Base-by-base conservation (phyloP, 2,888 invertebrate species). In the Eurois occulta region DNA sequence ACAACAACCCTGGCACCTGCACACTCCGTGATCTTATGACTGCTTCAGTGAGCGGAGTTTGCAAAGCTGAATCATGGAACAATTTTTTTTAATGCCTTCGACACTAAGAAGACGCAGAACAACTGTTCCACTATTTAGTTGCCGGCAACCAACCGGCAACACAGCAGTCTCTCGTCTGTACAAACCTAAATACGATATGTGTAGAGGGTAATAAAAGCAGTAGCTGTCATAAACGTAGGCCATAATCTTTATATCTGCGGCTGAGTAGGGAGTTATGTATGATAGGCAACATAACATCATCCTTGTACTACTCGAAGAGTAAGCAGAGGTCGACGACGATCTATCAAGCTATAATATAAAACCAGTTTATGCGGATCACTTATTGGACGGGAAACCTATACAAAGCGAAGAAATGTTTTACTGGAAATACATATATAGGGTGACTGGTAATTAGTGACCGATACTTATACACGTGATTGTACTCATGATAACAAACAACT, bases 171-270 rank as follows among this genome's bases (percentile, higher is more conserved):
- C 80, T 38, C 21, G 41, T 70, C 55, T 48, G 55, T 21, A 35
- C 73, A 48, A 71, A 43, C 58, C 32, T 48, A 58, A 81, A 78
- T 48, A 64, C 60, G 41, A 75, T 72, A 58, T 35, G 35, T 67
- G 62, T 83, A 77, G 75, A 71, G 67, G 43, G 72, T 79, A 78
- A 85, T 85, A 87, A 86, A 86, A 85, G 71, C 80, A 78, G 81
- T 77, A 80, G 83, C 80, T 77, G 77, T 71, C 81, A 81, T 86
- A 86, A 83, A 84, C 72, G 77, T 65, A 38, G 72, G 72, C 79
- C 80, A 71, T 87, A 80, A 88, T 84, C 77, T 86, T 88, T 87
- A 80, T 80, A 83, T 84, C 75, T 79, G 10, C 60, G 60, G 83
- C 83, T 75, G 83, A 85, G 79, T 84, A 77, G 72, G 81, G 84